phyloP scores from a whole-genome alignment of 2,797 vertebrate genomes.

The Eremophila alpestris region DNA sequence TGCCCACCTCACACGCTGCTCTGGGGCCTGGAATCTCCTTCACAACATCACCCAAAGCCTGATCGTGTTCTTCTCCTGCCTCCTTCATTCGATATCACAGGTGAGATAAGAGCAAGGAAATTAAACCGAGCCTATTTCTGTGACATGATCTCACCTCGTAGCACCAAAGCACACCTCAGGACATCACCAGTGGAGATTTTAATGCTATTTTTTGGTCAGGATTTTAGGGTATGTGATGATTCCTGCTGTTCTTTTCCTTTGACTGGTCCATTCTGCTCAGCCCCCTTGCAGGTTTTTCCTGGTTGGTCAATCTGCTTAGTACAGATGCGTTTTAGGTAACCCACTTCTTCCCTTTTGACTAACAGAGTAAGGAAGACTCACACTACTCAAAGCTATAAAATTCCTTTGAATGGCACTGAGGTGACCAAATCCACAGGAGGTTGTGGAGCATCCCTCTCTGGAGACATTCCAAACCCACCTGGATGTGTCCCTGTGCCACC shows the following conservation, averaged over 20 bases:
- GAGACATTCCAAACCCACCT: background rate
- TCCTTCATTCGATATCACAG: background rate
- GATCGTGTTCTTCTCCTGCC: background rate
- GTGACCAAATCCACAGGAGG: background rate
- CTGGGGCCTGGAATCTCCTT: background rate
- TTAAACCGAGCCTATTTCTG: conserved; percentile 22
- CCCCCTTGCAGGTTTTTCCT: background rate
- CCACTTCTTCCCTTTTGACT: background rate
- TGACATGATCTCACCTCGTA: conserved; percentile 17
- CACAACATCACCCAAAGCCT: background rate
- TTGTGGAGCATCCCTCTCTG: background rate
- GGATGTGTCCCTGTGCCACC: background rate
- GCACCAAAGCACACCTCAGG: background rate
- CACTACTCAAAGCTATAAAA: background rate
- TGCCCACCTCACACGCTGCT: background rate
- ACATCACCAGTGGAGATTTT: background rate
- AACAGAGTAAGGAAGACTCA: background rate
- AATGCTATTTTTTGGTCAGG: background rate
- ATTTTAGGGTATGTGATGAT: background rate
- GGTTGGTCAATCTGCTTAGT: background rate
- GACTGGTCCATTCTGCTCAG: background rate
- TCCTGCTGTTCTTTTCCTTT: background rate
- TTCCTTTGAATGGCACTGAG: background rate
- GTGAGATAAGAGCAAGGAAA: conserved; percentile 9
- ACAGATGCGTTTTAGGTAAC: background rate